Evolutionary conservation across 2,797 vertebrate genomes (phyloP), one percentile per base, ranked within the genome.

Genomic region (Gambelia wislizenii): DNA sequence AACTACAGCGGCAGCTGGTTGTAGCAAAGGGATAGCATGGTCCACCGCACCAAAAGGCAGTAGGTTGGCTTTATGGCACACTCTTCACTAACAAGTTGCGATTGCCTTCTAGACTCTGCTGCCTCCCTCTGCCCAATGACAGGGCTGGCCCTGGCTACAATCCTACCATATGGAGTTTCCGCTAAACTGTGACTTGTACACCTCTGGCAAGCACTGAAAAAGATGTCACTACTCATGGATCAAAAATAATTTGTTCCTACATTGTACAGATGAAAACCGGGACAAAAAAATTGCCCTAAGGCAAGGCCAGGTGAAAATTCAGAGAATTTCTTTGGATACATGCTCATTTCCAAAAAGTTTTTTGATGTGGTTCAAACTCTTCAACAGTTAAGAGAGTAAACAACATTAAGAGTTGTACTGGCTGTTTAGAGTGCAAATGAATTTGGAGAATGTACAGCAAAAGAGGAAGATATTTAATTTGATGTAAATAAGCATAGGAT

Each of bases 371-470:
- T 69, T 22, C 1, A 59, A 14, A 0, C 27, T 85, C 59, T 33
- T 22, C 39, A 13, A 6, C 59, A 52, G 47, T n/a, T 56, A 54
- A 54, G 39, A 39, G 30, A 18, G 56, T 30, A 44, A 82, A 64
- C 13, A 13, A 83, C 59, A 0, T 0, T 2, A 27, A 72, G 12
- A 27, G 20, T 54, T 67, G 1, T 76, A 25, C 39, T n/a, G 36
- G 25, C 0, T 54, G n/a, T 1, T 12, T 0, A 0, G 59, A 56
- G 54, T 1, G 49, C 84, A 84, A 80, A 88, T 85, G 83, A 74
- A 85, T 90, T 49, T 80, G 10, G 61, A 87, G 30, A 18, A 9
- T 76, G 44, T 61, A 42, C 14, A 39, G 16, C 36, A 27, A 47
- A 83, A 47, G 42, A 64, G 61, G 27, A 18, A 61, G 20, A 16